Base-by-base conservation (phyloP, 2,797 vertebrate species). In the Champsocephalus esox region DNA sequence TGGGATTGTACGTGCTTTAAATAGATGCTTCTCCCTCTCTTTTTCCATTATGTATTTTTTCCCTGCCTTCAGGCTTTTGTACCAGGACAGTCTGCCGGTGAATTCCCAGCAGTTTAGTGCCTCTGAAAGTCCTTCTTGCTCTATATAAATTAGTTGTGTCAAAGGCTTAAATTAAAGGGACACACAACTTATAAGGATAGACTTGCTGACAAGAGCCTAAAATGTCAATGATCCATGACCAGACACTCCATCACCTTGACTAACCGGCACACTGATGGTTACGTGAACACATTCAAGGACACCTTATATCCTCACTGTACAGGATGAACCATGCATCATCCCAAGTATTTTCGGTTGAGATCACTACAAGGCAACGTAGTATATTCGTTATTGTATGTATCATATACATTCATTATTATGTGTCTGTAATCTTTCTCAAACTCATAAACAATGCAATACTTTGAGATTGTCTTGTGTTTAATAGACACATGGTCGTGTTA, bases 161-260 rank as follows among this genome's bases (percentile, higher is more conserved):
- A 83, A 77, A 77, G 19, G 32, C 55, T 86, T 41, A 79, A 83
- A 82, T 89, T 73, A 75, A 69, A 82, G 12, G 66, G 50, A 51
- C 51, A 73, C 60, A 51, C 46, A 76, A 57, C 77, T 82, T 63
- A 51, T 75, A 79, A 83, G 55, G 46, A 84, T 55, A 63, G 54
- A 67, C 32, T 73, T 2, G 19, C 58, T 85, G 75, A 75, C 63
- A 80, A 73, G 63, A 75, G 55, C 66, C 72, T 66, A 64, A 88
- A 88, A 84, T 87, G 81, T 82, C 84, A 82, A 59, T 65, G 76
- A 89, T 88, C 84, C 87, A 79, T 84, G 85, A 86, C 80, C 71
- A 80, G 73, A 80, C 60, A 78, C 79, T 90, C 73, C 61, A 84
- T 90, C 82, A 79, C 58, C 78, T 64, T 69, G 81, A 79, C 77